phyloP scores from a whole-genome alignment of 1,140 invertebrate genomes.

The Yoshiicerus persimilis region DNA sequence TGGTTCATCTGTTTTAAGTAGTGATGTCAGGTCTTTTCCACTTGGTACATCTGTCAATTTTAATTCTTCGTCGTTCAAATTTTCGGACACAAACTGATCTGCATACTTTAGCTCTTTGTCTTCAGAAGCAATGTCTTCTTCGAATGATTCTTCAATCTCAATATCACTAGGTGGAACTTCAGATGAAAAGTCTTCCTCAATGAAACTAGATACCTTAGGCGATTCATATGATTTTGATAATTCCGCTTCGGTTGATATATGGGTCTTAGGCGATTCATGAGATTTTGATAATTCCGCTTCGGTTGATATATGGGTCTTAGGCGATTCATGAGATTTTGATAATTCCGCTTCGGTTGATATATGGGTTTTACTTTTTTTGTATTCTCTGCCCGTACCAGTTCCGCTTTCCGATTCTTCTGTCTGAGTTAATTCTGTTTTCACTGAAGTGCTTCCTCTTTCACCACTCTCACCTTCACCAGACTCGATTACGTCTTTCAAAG shows the following conservation, averaged over 20 bases:
- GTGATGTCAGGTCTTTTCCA: constrained; percentile 4
- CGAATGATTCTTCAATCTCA: neutral
- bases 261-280: neutral
- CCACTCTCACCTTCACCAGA: neutral
- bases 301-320: neutral
- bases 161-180: neutral
- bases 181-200: neutral
- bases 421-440: neutral
- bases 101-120: too few species aligned
- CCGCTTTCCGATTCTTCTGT: too few species aligned
- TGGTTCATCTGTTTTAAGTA: too few species aligned
- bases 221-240: neutral
- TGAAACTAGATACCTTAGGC: neutral
- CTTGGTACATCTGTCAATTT: constrained; percentile 12
- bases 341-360: neutral
- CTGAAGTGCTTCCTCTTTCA: too few species aligned
- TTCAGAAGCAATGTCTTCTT: neutral
- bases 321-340: neutral
- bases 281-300: neutral
- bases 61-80: neutral
- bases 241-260: neutral
- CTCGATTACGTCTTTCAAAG: too few species aligned
- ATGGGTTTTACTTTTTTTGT: too few species aligned
- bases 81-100: too few species aligned
- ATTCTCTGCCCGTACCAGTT: too few species aligned